Evolutionary conservation across 2,888 invertebrate species (phyloP).

Genomic region (Xylota segnis): DNA sequence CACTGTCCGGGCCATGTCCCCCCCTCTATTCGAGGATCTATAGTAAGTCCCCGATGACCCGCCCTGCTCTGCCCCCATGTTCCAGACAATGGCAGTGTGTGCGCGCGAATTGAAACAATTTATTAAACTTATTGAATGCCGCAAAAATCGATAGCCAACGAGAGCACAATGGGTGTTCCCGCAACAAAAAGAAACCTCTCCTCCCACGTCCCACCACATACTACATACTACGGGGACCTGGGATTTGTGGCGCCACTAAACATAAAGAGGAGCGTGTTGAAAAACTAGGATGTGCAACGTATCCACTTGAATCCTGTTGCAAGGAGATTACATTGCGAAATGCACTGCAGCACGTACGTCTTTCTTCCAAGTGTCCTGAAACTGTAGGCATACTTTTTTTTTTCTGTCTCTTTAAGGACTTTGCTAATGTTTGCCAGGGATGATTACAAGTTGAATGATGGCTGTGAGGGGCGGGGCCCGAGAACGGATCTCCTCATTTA

Average conservation of each 20-base stretch:
- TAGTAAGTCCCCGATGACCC: conserved; percentile 5
- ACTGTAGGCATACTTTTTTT: conserved; percentile 30
- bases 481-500: conserved; percentile 51
- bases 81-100: conserved; percentile 40
- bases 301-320: conserved; percentile 54
- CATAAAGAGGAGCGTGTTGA: conserved; percentile 44
- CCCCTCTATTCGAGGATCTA: conserved; percentile 13
- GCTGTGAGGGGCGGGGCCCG: neutral
- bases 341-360: conserved; percentile 51
- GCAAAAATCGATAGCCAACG: conserved; percentile 55
- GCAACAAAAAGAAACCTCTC: conserved; percentile 34
- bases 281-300: conserved; percentile 58
- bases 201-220: conserved; percentile 48
- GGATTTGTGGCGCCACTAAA: conserved; percentile 68
- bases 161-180: conserved; percentile 16
- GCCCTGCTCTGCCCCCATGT: conserved; percentile 19
- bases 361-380: conserved; percentile 32
- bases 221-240: neutral
- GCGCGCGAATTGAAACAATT: conserved; percentile 40
- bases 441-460: conserved; percentile 47
- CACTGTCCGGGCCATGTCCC: conserved; percentile 21
- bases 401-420: conserved; percentile 2
- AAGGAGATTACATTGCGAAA: conserved; percentile 46
- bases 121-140: conserved; percentile 60
- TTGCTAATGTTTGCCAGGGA: conserved; percentile 35